A percentile compares a stretch with the other conserved stretches of the same genome.
Evolutionary conservation across 2,888 invertebrate species (phyloP).

Genomic region (Euplagia quadripunctaria): DNA sequence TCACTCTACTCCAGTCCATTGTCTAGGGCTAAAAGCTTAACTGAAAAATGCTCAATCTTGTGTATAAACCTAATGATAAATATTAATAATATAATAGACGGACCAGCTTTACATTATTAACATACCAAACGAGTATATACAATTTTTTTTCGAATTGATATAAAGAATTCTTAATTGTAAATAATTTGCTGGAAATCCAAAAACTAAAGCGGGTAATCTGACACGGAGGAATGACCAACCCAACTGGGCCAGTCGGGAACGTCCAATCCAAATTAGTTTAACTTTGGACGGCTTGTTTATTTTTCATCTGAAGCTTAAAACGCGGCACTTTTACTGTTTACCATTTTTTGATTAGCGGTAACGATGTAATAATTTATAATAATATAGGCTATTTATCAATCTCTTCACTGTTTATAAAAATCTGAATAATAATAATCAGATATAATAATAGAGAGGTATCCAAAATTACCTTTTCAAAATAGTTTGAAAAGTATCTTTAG

Average conservation of each 20-base stretch:
- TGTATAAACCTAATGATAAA: too few species aligned
- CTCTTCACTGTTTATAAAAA: too few species aligned
- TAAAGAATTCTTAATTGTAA: neutral
- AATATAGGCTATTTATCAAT: too few species aligned
- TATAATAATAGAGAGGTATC: too few species aligned
- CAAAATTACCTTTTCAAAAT: too few species aligned
- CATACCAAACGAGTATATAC: neutral
- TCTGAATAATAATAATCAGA: too few species aligned
- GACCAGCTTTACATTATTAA: too few species aligned
- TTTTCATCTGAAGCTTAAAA: constrained; percentile 48
- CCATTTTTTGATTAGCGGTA: constrained; percentile 36
- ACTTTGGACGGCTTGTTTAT: constrained; percentile 57
- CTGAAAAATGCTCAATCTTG: too few species aligned
- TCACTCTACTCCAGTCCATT: too few species aligned
- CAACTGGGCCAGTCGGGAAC: constrained; percentile 55
- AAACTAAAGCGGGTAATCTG: constrained; percentile 59
- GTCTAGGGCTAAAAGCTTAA: too few species aligned
- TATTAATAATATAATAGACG: too few species aligned
- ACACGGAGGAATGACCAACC: constrained; percentile 60
- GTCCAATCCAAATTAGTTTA: constrained; percentile 69
- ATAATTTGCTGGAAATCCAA: constrained; percentile 14
- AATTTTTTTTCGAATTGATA: neutral
- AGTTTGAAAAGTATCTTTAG: too few species aligned
- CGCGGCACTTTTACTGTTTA: constrained; percentile 32
- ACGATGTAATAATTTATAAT: constrained; percentile 25